Percentiles rank a stretch among this genome's conserved stretches.
phyloP scores from a whole-genome alignment of 2,797 vertebrate genomes.

The Merluccius polli region DNA sequence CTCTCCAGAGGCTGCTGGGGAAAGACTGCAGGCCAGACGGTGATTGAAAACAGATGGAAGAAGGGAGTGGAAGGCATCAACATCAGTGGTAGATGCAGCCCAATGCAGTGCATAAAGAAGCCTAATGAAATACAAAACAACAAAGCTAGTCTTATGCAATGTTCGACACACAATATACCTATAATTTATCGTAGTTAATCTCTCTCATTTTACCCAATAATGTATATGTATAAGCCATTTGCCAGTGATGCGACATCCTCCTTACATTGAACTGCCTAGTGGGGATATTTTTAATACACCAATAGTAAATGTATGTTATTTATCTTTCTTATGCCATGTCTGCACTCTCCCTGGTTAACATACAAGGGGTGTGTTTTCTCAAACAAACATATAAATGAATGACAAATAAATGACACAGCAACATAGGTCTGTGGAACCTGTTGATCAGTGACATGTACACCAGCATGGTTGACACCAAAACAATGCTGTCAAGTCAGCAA shows the following conservation, averaged over 20 bases:
- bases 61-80: neutral
- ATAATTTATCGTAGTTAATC: neutral
- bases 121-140: neutral
- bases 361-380: slow-evolving; percentile 13
- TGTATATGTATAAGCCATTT: neutral
- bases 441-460: slow-evolving; percentile 35
- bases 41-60: slow-evolving; percentile 43
- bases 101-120: neutral
- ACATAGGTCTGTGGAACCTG: slow-evolving; percentile 30
- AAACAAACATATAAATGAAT: slow-evolving; percentile 30
- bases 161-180: neutral
- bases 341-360: neutral
- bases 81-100: neutral
- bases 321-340: neutral
- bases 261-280: neutral
- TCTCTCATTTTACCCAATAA: neutral
- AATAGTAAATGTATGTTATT: neutral
- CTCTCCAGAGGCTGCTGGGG: slow-evolving; percentile 11
- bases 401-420: too few relatives aligned
- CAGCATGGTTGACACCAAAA: neutral
- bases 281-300: neutral
- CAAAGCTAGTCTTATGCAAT: neutral
- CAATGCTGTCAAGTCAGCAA: slow-evolving; percentile 33
- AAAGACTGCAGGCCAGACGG: slow-evolving; percentile 20
- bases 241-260: neutral